Base-by-base conservation (phyloP, 2,797 vertebrate genomes). In the Aphelocoma californica region DNA sequence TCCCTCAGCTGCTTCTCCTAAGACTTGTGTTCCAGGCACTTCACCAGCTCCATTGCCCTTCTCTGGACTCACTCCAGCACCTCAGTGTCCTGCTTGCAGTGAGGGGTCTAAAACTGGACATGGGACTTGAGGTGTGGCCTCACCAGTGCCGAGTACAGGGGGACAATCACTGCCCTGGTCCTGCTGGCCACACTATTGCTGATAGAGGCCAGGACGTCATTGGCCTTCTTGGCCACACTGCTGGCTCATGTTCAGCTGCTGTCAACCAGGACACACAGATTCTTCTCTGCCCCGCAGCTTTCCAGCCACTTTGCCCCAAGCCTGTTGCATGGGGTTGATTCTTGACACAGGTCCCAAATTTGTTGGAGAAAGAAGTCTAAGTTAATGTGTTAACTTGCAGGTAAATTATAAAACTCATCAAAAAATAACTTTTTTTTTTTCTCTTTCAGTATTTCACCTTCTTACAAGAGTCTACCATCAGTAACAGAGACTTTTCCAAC, bases 401-500 rank as follows among this genome's bases (percentile, higher is more conserved):
- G 29, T 77, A 80, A 73, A 79, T 78, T 16, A 42, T 54, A 64
- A 77, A 81, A 75, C 38, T 58, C 17, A 45, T 10, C 5, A 60
- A 60, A 93, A 85, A 38, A n/a, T 44, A 71, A 78, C 53, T 4
- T 25, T 85, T 85, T 62, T 62, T 66, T 73, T 73, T 58, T 47
- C 42, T 93, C 73, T 96, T 96, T 78, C 95, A 99, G 99, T 97
- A 98, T 99, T 96, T 99, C 99, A 25, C 96, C 98, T 81, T 99
- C 98, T 97, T 99, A 99, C 97, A 99, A 99, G 98, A 98, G 96
- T 88, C 98, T 99, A 77, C 99, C 99, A 0, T 98, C 99, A 2
- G 98, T 99, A 82, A 98, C 99, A 4, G 99, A 99, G 98, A 98
- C 98, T 36, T 99, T 99, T 97, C 98, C 99, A 48, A 99, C 99